Base-by-base conservation (phyloP, 2,113 vertebrate genomes). In the Micronycteris hirsuta region DNA sequence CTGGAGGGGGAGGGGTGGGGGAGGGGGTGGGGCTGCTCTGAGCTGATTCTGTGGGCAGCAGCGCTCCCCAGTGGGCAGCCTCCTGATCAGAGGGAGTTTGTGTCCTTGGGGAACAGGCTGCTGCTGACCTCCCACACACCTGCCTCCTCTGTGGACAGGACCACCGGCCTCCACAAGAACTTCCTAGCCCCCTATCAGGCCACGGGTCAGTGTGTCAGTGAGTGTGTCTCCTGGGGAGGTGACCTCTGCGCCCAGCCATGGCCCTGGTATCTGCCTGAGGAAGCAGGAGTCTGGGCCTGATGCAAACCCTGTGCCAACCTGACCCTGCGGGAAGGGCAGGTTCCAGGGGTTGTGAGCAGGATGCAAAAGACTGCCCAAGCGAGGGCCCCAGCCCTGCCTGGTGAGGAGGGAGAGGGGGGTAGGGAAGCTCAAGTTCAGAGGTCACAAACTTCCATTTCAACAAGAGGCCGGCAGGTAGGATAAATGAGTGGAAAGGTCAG, bases 121-220 rank as follows among this genome's bases (percentile, higher is more conserved):
- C 98, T 93, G 58, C 93, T 99, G 58, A 56, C 93, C 2, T 99
- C 99, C 92, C 98, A 96, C 67, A 98, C 98, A 0, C 99, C 99
- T 74, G 97, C 98, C 67, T 98, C 97, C 96, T 99, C 99, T 67
- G 98, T 98, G 24, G 98, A 99, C 58, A 97, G 97, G 63, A 94
- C 86, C 17, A 33, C 89, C 28, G 43, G 97, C 81, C 93, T 89
- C 74, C 97, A 98, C 85, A 96, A 47, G 76, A 99, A 99, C 87
- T 99, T 99, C 96, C 98, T 97, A 13, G 98, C 98, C 2, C 98
- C 98, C 68, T 99, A 99, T 95, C 98, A 97, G 97, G 99, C 99
- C 12, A 96, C 98, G 76, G 99, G 99, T 99, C 80, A 98, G 97
- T 97, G 89, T 76, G 45, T 56, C 8, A 99, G 99, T 99, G 82